Evolutionary conservation across 2,888 invertebrate genomes (phyloP).

Genomic region (Apodemia zela): DNA sequence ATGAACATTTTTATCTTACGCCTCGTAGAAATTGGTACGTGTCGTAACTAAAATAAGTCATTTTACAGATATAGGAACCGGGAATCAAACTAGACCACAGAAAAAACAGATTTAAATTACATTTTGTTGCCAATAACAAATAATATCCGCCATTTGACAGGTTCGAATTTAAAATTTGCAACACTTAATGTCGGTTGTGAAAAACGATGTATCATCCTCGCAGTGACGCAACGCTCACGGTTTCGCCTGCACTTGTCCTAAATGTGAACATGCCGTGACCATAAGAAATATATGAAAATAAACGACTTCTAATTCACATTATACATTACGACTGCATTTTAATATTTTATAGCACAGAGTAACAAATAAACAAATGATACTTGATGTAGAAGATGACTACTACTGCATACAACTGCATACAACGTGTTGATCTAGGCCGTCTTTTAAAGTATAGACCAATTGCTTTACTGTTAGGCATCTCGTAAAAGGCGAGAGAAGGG

Average conservation of each 20-base stretch:
- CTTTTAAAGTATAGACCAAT: no score
- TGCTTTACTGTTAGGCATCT: no score
- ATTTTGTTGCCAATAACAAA: not conserved
- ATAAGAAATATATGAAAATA: conserved; percentile 70
- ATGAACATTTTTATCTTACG: no score
- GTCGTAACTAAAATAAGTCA: no score
- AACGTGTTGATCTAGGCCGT: no score
- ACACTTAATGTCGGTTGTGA: conserved; percentile 47
- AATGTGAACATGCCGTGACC: conserved; percentile 70
- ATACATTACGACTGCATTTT: conserved; percentile 21
- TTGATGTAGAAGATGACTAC: no score
- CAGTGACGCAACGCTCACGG: conserved; percentile 70
- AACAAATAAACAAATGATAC: no score
- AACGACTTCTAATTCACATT: conserved; percentile 46
- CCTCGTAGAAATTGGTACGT: no score
- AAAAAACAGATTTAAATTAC: not conserved
- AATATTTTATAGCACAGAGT: not conserved
- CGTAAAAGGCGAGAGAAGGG: no score
- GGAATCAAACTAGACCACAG: not conserved
- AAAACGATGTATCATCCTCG: conserved; percentile 57
- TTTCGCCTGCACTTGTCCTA: conserved; percentile 77
- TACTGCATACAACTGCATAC: no score
- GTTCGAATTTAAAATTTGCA: conserved; percentile 37
- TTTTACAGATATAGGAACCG: no score
- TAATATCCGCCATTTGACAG: conserved; percentile 27